phyloP scores from a whole-genome alignment of 2,888 invertebrate genomes.

The Orthosia incerta region DNA sequence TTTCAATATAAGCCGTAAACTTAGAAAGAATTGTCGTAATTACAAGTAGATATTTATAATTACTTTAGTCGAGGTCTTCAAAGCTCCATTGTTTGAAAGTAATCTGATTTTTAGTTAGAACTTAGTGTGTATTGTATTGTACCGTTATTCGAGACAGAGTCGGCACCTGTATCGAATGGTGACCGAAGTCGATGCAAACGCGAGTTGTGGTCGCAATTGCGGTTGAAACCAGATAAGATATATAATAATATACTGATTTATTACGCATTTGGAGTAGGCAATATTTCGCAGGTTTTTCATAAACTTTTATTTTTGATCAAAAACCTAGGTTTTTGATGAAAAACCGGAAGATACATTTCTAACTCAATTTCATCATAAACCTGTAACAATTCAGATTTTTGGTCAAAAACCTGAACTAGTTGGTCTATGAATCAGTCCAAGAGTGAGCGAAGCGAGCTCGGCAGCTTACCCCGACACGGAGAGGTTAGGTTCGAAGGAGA shows the following conservation, averaged over 20 bases:
- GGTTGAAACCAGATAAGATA: conserved; percentile 48
- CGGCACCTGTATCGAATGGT: conserved; percentile 61
- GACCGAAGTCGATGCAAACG: conserved; percentile 19
- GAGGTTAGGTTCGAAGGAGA: too few relatives aligned
- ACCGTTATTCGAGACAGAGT: conserved; percentile 55
- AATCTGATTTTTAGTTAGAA: conserved; percentile 36
- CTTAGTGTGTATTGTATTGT: conserved; percentile 32
- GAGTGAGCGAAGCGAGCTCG: too few relatives aligned
- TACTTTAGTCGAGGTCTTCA: conserved; percentile 13
- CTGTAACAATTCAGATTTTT: too few relatives aligned
- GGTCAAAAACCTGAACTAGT: too few relatives aligned
- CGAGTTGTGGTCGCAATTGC: conserved; percentile 43
- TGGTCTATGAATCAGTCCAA: too few relatives aligned
- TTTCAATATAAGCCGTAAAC: conserved; percentile 19
- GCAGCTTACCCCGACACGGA: too few relatives aligned
- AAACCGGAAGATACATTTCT: too few relatives aligned
- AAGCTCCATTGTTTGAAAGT: conserved; percentile 45
- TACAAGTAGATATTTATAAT: conserved; percentile 25
- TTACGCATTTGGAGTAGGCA: conserved; percentile 7
- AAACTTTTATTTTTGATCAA: too few relatives aligned
- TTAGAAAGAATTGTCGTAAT: conserved; percentile 29
- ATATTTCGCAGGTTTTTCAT: too few relatives aligned
- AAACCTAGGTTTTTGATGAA: too few relatives aligned
- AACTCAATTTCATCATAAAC: too few relatives aligned
- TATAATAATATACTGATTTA: conserved; percentile 12